A percentile compares a stretch with the other conserved stretches of the same genome.
Conservation (phyloP, 2,113 vertebrate species). For the Neodontobutis hainanensis region DNA sequence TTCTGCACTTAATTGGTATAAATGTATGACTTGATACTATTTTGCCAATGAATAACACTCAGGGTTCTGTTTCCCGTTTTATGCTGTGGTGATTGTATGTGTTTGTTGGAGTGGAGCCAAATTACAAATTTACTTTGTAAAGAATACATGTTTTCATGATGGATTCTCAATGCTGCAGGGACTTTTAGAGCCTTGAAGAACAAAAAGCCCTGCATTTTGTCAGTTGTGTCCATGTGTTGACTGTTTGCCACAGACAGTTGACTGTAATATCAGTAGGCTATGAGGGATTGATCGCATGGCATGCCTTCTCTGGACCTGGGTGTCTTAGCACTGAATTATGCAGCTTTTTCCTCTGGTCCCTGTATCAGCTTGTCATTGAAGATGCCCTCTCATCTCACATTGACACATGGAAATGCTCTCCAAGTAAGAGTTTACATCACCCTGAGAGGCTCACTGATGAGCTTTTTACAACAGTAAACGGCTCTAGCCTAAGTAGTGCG, state of each 20-base stretch:
- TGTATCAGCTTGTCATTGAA: constrained; percentile 62
- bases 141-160: constrained; percentile 4
- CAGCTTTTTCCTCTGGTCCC: constrained; percentile 69
- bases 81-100: constrained; percentile 18
- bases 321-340: constrained; percentile 74
- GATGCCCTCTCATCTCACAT: constrained; percentile 67
- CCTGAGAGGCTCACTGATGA: constrained; percentile 55
- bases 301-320: constrained; percentile 48
- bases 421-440: constrained; percentile 65
- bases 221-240: constrained; percentile 8
- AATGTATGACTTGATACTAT: constrained; percentile 69
- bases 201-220: not conserved
- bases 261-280: constrained; percentile 74
- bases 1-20: constrained; percentile 66
- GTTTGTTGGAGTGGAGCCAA: constrained; percentile 4
- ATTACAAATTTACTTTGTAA: constrained; percentile 1
- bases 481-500: constrained; percentile 56
- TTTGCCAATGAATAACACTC: constrained; percentile 51
- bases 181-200: not conserved
- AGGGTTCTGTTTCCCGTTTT: constrained; percentile 33
- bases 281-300: constrained; percentile 62
- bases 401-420: constrained; percentile 68
- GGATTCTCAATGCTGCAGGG: not conserved
- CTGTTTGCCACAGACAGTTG: constrained; percentile 33
- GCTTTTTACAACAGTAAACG: constrained; percentile 67